Evolutionary conservation across 1,140 invertebrate genomes (phyloP).

Genomic region (Drosophila saltans): DNA sequence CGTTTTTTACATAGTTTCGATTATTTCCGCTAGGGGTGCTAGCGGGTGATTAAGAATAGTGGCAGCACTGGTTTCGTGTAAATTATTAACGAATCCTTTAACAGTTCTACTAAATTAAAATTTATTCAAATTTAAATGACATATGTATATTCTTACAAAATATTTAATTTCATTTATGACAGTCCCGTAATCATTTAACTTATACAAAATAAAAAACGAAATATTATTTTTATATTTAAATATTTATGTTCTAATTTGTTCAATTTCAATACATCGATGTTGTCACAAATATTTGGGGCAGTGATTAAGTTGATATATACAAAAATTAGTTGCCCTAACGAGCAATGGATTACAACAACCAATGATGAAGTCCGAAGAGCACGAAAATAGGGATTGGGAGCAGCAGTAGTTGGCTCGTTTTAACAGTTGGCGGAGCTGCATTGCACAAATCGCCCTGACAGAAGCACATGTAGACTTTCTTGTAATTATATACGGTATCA

Average conservation of each 20-base stretch:
- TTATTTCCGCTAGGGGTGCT: background rate
- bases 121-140: no score
- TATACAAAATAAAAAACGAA: no score
- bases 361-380: background rate
- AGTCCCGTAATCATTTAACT: no score
- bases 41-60: background rate
- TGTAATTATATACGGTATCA: constrained; percentile 90
- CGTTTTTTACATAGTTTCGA: background rate
- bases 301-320: background rate
- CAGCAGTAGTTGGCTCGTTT: background rate
- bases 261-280: background rate
- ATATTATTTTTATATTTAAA: background rate
- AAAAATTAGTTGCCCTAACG: background rate
- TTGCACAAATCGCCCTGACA: constrained; percentile 96
- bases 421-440: constrained; percentile 21
- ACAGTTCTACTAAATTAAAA: no score
- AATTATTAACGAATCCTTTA: no score
- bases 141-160: no score
- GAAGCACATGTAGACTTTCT: constrained; percentile 95
- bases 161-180: no score
- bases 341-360: background rate
- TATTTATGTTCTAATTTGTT: background rate
- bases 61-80: background rate
- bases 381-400: background rate
- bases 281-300: background rate